Conservation (phyloP, 2,113 vertebrate species). For the Heterochromis multidens region DNA sequence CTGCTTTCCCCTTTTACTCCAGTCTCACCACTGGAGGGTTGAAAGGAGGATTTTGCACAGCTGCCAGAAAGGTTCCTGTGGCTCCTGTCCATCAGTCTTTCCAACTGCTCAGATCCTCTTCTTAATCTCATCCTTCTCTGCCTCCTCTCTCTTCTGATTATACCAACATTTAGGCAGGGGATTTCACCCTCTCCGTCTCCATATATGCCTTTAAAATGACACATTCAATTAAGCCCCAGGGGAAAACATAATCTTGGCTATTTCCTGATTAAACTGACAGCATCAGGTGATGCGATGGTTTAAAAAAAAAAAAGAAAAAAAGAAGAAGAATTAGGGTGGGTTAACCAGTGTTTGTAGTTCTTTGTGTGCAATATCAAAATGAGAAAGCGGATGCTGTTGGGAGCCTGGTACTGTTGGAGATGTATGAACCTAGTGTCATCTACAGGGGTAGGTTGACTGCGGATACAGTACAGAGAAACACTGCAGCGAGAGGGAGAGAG, state of each 20-base stretch:
- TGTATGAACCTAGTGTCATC: neutral
- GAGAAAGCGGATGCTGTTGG: neutral
- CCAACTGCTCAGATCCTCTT: constrained; percentile 11
- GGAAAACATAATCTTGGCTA: neutral
- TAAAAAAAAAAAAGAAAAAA: neutral
- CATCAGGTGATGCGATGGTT: neutral
- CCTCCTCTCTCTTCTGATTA: constrained; percentile 14
- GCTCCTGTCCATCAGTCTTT: constrained; percentile 18
- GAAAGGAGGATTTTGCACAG: neutral
- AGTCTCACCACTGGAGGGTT: neutral
- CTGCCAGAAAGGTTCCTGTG: neutral
- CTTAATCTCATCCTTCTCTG: constrained; percentile 27
- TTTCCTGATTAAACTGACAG: constrained; percentile 27
- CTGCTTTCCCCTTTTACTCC: neutral
- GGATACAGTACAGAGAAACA: constrained; percentile 3
- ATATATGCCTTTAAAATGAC: constrained; percentile 15
- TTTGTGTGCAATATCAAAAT: neutral
- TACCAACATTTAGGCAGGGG: neutral
- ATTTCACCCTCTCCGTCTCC: neutral
- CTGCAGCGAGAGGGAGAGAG: neutral
- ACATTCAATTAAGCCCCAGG: neutral
- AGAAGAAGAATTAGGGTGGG: neutral
- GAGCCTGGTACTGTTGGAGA: neutral
- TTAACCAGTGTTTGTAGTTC: neutral
- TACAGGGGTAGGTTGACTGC: constrained; percentile 3